These are phyloP conservation scores for Sphenopsis melanotis DNA, from an alignment of 2,797 vertebrate genomes.

Conservation along the genomic window DNA sequence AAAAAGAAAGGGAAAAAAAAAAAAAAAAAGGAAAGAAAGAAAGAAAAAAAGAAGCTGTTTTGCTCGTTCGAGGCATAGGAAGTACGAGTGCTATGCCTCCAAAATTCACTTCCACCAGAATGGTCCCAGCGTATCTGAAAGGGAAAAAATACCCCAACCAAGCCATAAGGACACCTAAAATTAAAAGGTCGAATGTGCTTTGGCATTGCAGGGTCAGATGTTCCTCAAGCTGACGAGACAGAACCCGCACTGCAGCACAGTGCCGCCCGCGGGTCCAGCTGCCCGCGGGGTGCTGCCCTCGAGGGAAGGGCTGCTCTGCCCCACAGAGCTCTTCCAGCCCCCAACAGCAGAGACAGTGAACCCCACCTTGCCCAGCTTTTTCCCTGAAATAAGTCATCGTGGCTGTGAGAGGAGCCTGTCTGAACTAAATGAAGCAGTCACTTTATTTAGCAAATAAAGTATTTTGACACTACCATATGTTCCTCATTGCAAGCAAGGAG, in stretches of 20 bases:
- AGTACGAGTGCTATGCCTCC: background rate
- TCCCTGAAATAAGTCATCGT: accelerated
- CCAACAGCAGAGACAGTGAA: background rate
- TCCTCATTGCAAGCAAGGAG: background rate
- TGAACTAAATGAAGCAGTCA: background rate
- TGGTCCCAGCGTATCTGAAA: background rate
- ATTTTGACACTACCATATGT: background rate
- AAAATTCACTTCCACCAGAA: background rate
- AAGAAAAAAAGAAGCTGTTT: background rate
- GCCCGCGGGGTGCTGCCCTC: background rate
- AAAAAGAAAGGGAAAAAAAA: background rate
- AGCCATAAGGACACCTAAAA: background rate
- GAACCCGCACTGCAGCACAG: background rate
- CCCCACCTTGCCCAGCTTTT: background rate
- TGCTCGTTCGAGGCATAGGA: background rate
- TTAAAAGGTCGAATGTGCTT: background rate
- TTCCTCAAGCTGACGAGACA: background rate
- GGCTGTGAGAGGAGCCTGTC: background rate
- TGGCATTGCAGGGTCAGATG: background rate
- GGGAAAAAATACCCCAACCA: background rate
- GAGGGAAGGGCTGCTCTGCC: background rate
- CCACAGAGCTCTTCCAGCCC: background rate
- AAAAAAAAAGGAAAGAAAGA: no score
- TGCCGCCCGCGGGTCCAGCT: background rate
- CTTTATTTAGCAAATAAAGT: background rate